These are phyloP conservation scores for Pararge aegeria DNA, from an alignment of 1,140 invertebrate species.

Conservation along the genomic window DNA sequence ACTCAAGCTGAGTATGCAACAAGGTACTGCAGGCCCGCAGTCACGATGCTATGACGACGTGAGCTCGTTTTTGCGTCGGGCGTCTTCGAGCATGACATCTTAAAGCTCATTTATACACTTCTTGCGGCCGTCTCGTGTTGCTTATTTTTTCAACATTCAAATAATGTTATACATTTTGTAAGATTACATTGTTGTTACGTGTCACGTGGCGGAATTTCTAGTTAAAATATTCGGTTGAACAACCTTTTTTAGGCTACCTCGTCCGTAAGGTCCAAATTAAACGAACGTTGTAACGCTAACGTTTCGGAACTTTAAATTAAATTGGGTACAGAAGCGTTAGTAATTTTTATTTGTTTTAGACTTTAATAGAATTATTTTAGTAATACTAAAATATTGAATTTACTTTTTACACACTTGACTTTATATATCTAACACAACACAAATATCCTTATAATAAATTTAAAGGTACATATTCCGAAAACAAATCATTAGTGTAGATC, in stretches of 20 bases:
- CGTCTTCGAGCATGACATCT: constrained; percentile 62
- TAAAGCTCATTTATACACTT: constrained; percentile 73
- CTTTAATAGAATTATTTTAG: no score
- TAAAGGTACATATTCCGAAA: no score
- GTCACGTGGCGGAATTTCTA: constrained; percentile 16
- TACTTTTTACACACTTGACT: no score
- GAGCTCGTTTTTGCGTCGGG: constrained; percentile 58
- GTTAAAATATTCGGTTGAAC: constrained; percentile 10
- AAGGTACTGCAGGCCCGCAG: constrained; percentile 34
- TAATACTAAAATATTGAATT: no score
- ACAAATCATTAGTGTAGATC: no score
- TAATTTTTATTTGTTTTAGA: no score
- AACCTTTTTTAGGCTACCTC: constrained; percentile 9
- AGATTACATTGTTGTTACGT: constrained; percentile 17
- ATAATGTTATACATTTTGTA: constrained; percentile 17
- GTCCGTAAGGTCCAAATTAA: not conserved
- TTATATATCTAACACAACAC: no score
- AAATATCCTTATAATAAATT: no score
- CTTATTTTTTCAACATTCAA: constrained; percentile 47
- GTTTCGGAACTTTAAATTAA: constrained; percentile 8
- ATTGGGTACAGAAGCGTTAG: not conserved
- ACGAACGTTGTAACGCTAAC: constrained; percentile 1
- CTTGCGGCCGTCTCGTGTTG: constrained; percentile 52
- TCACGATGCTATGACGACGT: constrained; percentile 51
- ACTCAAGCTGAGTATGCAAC: constrained; percentile 25